Evolutionary conservation across 2,888 invertebrate genomes (phyloP).

Genomic region (Nemoura dubitans): DNA sequence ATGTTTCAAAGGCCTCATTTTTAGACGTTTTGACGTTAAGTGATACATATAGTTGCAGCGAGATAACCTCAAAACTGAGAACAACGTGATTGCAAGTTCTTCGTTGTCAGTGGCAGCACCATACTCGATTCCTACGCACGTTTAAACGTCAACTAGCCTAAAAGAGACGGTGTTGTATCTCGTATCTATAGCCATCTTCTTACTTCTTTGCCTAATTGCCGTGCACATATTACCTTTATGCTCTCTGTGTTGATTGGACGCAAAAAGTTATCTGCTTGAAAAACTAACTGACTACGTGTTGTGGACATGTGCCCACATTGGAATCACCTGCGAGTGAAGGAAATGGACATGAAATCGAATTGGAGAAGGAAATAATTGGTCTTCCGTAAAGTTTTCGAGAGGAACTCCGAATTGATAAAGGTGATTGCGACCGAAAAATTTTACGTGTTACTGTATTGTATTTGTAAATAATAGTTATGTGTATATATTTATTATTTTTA

Average conservation of each 20-base stretch:
- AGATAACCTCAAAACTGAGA: not conserved
- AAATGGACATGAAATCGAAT: not conserved
- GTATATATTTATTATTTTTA: conserved; percentile 41
- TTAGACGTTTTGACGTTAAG: not conserved
- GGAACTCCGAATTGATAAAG: conserved; percentile 33
- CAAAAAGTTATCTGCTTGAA: not conserved
- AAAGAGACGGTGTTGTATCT: too few relatives aligned
- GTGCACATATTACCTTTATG: too few relatives aligned
- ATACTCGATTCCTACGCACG: too few relatives aligned
- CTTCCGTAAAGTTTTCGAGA: conserved; percentile 30
- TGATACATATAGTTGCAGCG: not conserved
- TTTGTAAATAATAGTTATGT: conserved; percentile 36
- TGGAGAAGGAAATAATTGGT: conserved; percentile 24
- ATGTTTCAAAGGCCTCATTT: not conserved
- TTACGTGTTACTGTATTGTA: conserved; percentile 29
- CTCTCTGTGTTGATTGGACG: too few relatives aligned
- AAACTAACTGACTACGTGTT: not conserved
- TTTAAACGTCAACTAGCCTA: too few relatives aligned
- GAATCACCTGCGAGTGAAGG: not conserved
- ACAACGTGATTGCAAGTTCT: not conserved
- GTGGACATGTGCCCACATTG: not conserved
- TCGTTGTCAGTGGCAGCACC: too few relatives aligned
- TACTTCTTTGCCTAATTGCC: too few relatives aligned
- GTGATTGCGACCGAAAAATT: conserved; percentile 29
- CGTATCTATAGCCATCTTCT: not conserved